Evolutionary conservation across 2,113 vertebrate genomes (phyloP).

Genomic region (Melanerpes aurifrons): DNA sequence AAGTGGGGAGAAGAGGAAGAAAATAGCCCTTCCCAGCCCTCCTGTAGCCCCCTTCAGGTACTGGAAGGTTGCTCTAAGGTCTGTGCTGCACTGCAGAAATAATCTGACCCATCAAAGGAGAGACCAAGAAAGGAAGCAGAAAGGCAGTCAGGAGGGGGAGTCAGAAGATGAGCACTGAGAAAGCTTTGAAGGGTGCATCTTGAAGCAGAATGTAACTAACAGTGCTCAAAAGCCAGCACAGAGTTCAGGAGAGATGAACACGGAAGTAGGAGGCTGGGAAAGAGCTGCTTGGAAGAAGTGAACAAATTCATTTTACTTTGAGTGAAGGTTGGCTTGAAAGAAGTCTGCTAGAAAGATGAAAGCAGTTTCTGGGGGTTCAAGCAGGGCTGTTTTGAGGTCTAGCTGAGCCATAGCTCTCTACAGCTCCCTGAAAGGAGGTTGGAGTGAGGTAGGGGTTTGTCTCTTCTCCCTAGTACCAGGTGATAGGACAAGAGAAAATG

Average conservation of each 20-base stretch:
- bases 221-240: not conserved
- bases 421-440: too few relatives aligned
- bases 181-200: not conserved
- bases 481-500: too few relatives aligned
- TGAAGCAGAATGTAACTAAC: not conserved
- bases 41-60: too few relatives aligned
- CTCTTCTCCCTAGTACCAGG: too few relatives aligned
- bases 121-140: not conserved
- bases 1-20: not conserved
- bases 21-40: not conserved
- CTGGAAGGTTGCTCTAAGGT: not conserved
- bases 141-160: not conserved
- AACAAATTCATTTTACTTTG: constrained; percentile 3
- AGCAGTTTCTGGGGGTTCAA: not conserved
- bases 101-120: not conserved
- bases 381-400: not conserved
- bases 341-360: not conserved
- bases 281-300: not conserved
- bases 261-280: not conserved
- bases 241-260: not conserved
- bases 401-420: not conserved
- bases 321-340: not conserved
- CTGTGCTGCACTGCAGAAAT: not conserved
- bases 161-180: not conserved
- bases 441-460: too few relatives aligned